These are phyloP conservation scores for Pseudomugil tenellus DNA, from an alignment of 2,797 vertebrate genomes.

Conservation along the genomic window DNA sequence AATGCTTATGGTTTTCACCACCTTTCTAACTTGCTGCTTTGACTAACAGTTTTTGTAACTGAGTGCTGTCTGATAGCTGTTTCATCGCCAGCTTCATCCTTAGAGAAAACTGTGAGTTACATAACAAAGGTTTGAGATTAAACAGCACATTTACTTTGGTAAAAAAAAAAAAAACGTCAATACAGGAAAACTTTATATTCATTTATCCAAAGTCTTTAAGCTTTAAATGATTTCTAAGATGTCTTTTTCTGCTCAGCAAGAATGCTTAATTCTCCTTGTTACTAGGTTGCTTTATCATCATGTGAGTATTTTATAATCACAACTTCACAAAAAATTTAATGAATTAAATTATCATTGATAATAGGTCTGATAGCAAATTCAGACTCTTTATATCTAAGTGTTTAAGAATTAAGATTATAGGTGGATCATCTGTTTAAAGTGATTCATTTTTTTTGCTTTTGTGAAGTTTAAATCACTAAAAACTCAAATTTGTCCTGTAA, in stretches of 20 bases:
- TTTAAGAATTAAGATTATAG: not conserved
- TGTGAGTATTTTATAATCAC: not conserved
- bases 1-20: conserved; percentile 13
- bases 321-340: not conserved
- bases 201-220: not conserved
- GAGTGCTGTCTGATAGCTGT: conserved; percentile 3
- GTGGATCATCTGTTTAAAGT: not conserved
- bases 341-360: not conserved
- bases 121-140: not conserved
- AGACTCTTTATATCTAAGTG: not conserved
- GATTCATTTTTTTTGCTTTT: not conserved
- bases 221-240: not conserved
- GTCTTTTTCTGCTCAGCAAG: conserved; percentile 2
- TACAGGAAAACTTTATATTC: not conserved
- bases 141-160: not conserved
- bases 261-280: conserved; percentile 1
- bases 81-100: not conserved
- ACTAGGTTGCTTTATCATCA: not conserved
- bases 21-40: conserved; percentile 48
- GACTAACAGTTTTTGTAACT: conserved; percentile 18
- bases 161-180: not conserved
- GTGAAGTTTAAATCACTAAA: not conserved
- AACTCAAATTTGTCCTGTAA: not conserved
- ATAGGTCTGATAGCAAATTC: not conserved
- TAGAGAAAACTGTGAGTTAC: not conserved